Conservation (phyloP, 2,888 invertebrate genomes). For the Chymomyza procnemis region DNA sequence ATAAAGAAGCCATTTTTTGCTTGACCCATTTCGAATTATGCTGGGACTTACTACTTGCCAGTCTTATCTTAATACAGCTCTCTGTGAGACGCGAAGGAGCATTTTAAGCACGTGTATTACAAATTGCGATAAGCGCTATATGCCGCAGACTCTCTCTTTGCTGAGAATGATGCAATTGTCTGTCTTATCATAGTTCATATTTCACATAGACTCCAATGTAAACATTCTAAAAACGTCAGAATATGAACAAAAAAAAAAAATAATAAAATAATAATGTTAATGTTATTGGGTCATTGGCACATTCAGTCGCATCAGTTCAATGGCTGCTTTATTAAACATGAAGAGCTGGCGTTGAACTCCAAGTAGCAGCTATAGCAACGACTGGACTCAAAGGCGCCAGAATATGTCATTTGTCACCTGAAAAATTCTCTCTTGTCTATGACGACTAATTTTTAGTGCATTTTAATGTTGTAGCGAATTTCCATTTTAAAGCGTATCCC, state of each 20-base stretch:
- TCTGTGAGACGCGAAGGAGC: neutral
- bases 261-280: conserved; percentile 44
- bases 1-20: neutral
- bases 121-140: neutral
- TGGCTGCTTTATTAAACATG: conserved; percentile 25
- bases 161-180: conserved; percentile 11
- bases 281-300: conserved; percentile 24
- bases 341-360: neutral
- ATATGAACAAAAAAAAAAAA: conserved; percentile 4
- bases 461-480: neutral
- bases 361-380: neutral
- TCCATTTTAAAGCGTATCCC: neutral
- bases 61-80: neutral
- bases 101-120: neutral
- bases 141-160: neutral
- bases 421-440: neutral
- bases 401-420: neutral
- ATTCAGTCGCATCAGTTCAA: conserved; percentile 36
- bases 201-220: neutral
- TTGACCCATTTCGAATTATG: too few relatives aligned
- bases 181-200: neutral
- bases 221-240: too few relatives aligned
- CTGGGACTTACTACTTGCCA: too few relatives aligned
- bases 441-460: neutral
- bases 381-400: neutral